These are phyloP conservation scores for Austrofundulus limnaeus DNA, from an alignment of 2,113 vertebrate species.

Conservation along the genomic window DNA sequence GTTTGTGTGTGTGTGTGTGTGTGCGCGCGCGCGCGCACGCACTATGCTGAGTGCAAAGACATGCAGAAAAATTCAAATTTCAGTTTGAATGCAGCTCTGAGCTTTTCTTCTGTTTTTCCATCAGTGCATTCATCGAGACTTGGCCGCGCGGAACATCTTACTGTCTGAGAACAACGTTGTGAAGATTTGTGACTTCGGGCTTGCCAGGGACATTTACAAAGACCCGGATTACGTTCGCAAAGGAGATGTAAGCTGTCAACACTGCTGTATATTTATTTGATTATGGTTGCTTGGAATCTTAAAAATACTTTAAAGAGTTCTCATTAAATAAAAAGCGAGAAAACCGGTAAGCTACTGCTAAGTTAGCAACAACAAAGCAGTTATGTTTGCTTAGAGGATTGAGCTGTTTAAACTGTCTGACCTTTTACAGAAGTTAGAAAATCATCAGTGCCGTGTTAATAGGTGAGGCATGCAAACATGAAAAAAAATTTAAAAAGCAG, in stretches of 20 bases:
- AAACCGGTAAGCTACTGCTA: background rate
- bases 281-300: slow-evolving; percentile 3
- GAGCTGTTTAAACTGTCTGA: background rate
- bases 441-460: background rate
- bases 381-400: too few relatives aligned
- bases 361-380: background rate
- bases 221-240: slow-evolving; percentile 94
- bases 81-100: background rate
- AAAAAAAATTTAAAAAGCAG: background rate
- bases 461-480: slow-evolving; percentile 1
- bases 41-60: background rate
- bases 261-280: background rate
- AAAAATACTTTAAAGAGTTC: slow-evolving; percentile 19
- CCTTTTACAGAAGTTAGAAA: slow-evolving; percentile 3
- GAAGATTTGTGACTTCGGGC: slow-evolving; percentile 95
- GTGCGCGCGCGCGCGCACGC: too few relatives aligned
- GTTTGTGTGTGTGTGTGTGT: too few relatives aligned
- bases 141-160: slow-evolving; percentile 93
- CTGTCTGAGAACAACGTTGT: slow-evolving; percentile 94
- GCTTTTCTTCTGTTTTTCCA: slow-evolving; percentile 6
- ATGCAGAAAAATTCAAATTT: slow-evolving; percentile 12
- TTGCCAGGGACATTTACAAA: slow-evolving; percentile 93
- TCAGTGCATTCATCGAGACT: slow-evolving; percentile 92
- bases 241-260: slow-evolving; percentile 86
- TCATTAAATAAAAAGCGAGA: slow-evolving; percentile 3